Percentiles rank a stretch among this genome's conserved stretches.
These are phyloP conservation scores for Neoarius graeffei DNA, from an alignment of 2,113 vertebrate genomes.

Conservation along the genomic window DNA sequence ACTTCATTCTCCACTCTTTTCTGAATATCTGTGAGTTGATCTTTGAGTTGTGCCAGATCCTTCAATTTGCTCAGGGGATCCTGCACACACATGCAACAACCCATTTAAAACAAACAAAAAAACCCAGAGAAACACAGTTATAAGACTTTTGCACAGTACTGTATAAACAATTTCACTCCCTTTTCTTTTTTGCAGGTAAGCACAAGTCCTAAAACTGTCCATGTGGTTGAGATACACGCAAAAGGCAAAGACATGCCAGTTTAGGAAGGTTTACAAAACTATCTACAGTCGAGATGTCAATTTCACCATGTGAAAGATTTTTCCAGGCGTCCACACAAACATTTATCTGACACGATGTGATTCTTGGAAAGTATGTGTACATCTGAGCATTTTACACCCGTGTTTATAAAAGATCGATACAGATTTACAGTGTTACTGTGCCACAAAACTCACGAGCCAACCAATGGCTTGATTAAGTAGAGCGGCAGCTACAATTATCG, in stretches of 20 bases:
- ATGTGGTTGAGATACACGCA: neutral
- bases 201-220: neutral
- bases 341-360: neutral
- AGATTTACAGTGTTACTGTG: neutral
- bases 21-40: constrained; percentile 86
- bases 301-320: neutral
- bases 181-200: neutral
- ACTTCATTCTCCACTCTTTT: constrained; percentile 85
- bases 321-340: neutral
- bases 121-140: too few relatives aligned
- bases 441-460: neutral
- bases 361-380: neutral
- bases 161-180: too few relatives aligned
- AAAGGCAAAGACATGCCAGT: neutral
- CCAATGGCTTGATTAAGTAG: neutral
- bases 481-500: too few relatives aligned
- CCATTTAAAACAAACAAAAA: too few relatives aligned
- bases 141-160: too few relatives aligned
- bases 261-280: neutral
- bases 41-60: constrained; percentile 87
- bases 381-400: neutral
- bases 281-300: neutral
- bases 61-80: constrained; percentile 82
- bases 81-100: constrained; percentile 61
- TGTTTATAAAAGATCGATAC: neutral